Conservation (phyloP, 1,140 invertebrate genomes). For the Hylaeus volcanicus region DNA sequence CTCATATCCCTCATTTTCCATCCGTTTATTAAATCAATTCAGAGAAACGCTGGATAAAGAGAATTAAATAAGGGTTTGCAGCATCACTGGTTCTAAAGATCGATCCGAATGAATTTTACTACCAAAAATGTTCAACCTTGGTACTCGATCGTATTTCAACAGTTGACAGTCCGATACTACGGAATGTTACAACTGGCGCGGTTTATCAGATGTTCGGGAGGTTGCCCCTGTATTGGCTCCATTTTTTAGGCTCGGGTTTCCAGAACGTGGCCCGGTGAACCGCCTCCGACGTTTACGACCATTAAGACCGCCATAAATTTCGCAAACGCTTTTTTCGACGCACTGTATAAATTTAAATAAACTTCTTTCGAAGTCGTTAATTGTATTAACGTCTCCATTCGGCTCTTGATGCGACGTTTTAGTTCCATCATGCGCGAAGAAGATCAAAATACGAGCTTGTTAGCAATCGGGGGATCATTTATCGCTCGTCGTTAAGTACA, state of each 20-base stretch:
- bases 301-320: constrained; percentile 48
- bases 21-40: too few species aligned
- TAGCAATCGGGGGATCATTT: not conserved
- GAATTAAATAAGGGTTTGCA: too few species aligned
- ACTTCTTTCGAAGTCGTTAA: constrained; percentile 27
- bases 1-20: too few species aligned
- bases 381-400: constrained; percentile 25
- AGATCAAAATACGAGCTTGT: not conserved
- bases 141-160: not conserved
- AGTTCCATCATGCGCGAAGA: not conserved
- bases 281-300: constrained; percentile 48
- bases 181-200: not conserved
- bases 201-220: not conserved
- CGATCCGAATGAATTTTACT: too few species aligned
- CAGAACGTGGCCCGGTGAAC: constrained; percentile 30
- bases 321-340: constrained; percentile 34
- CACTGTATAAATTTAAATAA: constrained; percentile 45
- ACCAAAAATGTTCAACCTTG: not conserved
- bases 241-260: constrained; percentile 32
- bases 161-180: not conserved
- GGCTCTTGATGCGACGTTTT: not conserved
- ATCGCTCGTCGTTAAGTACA: not conserved
- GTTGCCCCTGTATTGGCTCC: constrained; percentile 24
- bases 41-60: too few species aligned
- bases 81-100: too few species aligned